Conservation (phyloP, 2,888 invertebrate species). For the Lasius fuliginosus region DNA sequence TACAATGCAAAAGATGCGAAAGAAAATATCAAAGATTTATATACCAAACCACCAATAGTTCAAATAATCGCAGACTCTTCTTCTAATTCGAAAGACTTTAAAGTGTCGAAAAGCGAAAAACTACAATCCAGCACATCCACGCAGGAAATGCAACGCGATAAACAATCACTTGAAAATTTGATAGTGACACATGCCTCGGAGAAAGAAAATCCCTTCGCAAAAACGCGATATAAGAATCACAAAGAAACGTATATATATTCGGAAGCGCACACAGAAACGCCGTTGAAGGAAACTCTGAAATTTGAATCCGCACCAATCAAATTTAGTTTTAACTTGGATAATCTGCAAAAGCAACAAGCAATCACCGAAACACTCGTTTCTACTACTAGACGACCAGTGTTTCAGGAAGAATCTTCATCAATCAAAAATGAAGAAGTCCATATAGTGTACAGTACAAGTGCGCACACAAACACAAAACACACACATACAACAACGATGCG, state of each 20-base stretch:
- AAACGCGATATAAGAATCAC: slow-evolving; percentile 75
- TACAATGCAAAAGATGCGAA: slow-evolving; percentile 88
- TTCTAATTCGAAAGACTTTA: not conserved
- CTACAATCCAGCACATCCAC: not conserved
- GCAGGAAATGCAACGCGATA: not conserved
- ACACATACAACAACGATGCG: slow-evolving; percentile 9
- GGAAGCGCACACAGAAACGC: slow-evolving; percentile 66
- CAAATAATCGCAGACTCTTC: slow-evolving; percentile 87
- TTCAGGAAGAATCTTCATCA: not conserved
- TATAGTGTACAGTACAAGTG: slow-evolving; percentile 65
- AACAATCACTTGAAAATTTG: slow-evolving; percentile 54
- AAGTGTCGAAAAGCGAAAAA: not conserved
- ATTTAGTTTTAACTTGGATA: slow-evolving; percentile 80
- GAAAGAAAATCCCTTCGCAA: slow-evolving; percentile 7
- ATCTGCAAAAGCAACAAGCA: slow-evolving; percentile 63
- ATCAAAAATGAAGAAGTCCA: slow-evolving; percentile 31
- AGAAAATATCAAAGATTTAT: slow-evolving; percentile 89
- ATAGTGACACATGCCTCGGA: slow-evolving; percentile 26
- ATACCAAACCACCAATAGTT: slow-evolving; percentile 90
- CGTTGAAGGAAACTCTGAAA: slow-evolving; percentile 66
- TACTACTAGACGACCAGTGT: slow-evolving; percentile 57
- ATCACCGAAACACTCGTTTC: slow-evolving; percentile 30
- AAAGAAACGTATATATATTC: slow-evolving; percentile 70
- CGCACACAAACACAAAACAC: not conserved
- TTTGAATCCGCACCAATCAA: slow-evolving; percentile 76